Evolutionary conservation across 2,113 vertebrate species (phyloP).

Genomic region (Brachionichthys hirsutus): DNA sequence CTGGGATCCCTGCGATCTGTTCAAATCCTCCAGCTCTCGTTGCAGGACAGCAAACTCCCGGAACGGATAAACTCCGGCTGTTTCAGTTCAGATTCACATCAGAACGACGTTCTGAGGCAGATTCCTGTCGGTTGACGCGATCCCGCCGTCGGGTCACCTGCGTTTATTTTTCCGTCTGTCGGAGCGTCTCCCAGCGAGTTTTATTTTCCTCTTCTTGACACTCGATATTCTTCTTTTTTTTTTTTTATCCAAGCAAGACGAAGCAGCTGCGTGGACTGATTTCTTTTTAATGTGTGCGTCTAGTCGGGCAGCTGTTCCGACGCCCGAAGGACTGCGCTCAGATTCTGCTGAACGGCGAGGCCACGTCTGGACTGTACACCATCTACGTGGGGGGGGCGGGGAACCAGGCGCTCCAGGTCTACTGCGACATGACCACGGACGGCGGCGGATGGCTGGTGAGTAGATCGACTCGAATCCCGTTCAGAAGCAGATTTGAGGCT

Average conservation of each 20-base stretch:
- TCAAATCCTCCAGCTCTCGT: too few relatives aligned
- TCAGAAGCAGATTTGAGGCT: not conserved
- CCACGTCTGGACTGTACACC: conserved; percentile 84
- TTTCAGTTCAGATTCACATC: conserved; percentile 14
- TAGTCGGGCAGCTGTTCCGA: conserved; percentile 79
- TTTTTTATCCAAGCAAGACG: not conserved
- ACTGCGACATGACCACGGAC: conserved; percentile 93
- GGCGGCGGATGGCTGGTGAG: conserved; percentile 95
- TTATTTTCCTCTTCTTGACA: not conserved
- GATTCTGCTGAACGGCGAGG: conserved; percentile 88
- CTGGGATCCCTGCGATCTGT: too few relatives aligned
- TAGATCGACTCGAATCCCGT: conserved; percentile 2
- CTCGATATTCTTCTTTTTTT: too few relatives aligned
- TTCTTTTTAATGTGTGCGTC: conserved; percentile 38
- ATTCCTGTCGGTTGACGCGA: conserved; percentile 21
- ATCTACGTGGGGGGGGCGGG: conserved; percentile 85
- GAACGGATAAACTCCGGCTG: too few relatives aligned
- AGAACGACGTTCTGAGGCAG: not conserved
- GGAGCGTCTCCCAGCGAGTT: conserved; percentile 7
- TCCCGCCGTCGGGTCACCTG: conserved; percentile 28
- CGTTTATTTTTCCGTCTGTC: conserved; percentile 27
- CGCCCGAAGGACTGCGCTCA: conserved; percentile 90
- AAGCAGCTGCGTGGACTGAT: not conserved
- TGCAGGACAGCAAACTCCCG: too few relatives aligned
- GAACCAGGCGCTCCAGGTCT: conserved; percentile 83